These are phyloP conservation scores for Habropoda laboriosa DNA, from an alignment of 1,140 invertebrate genomes.

Conservation along the genomic window DNA sequence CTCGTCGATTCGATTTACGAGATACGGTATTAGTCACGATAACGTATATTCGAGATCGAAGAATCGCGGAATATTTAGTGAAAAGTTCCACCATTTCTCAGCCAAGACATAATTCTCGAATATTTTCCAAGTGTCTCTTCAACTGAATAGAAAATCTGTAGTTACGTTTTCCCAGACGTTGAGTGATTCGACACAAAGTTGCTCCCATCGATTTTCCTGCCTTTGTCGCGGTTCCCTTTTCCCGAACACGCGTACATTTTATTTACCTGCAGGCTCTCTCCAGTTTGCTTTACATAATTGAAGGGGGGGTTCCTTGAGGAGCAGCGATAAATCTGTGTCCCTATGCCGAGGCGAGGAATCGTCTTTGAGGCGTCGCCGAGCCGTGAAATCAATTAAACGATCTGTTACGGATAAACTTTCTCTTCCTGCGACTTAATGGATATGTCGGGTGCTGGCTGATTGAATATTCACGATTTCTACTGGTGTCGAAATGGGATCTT, in stretches of 20 bases:
- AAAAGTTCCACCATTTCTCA: too few species aligned
- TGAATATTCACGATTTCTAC: constrained; percentile 58
- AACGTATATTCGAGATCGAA: too few species aligned
- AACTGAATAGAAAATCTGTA: background rate
- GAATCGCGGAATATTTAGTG: too few species aligned
- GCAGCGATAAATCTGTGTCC: constrained; percentile 13
- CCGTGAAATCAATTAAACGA: constrained; percentile 62
- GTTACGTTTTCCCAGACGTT: background rate
- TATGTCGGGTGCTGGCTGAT: constrained; percentile 40
- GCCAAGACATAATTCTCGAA: too few species aligned
- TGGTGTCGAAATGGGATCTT: background rate
- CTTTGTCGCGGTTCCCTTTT: background rate
- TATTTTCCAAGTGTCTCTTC: background rate
- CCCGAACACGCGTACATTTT: background rate
- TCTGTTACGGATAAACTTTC: constrained; percentile 50
- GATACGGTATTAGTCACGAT: too few species aligned
- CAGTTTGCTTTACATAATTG: constrained; percentile 36
- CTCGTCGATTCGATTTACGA: too few species aligned
- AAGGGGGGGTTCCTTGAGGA: constrained; percentile 12
- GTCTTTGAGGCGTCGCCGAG: constrained; percentile 26
- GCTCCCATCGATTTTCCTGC: background rate
- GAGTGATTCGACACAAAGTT: background rate
- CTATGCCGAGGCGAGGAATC: background rate
- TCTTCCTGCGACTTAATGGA: constrained; percentile 41
- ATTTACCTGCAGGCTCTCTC: background rate